Conservation (phyloP, 2,797 vertebrate genomes). For the Thaleichthys pacificus region DNA sequence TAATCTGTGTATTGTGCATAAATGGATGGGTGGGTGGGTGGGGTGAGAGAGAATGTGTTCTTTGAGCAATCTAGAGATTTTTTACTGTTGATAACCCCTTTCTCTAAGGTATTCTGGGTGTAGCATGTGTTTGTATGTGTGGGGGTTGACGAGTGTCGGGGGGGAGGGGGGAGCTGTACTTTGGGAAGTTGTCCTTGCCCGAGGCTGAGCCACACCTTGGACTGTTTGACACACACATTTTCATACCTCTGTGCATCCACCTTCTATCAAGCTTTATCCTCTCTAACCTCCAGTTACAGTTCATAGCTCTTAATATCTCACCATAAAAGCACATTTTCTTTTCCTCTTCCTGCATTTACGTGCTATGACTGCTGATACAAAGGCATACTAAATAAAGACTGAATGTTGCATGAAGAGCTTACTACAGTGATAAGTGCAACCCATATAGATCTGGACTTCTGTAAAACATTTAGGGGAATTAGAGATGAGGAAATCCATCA, state of each 20-base stretch:
- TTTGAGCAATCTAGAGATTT: not conserved
- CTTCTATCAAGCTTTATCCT: not conserved
- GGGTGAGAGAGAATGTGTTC: not conserved
- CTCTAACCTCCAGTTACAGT: constrained; percentile 3
- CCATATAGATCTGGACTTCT: not conserved
- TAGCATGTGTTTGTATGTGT: constrained; percentile 3
- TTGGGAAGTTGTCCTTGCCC: constrained; percentile 45
- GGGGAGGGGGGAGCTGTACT: constrained; percentile 32
- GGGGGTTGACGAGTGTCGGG: not conserved
- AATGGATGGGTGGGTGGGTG: not conserved
- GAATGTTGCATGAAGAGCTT: not conserved
- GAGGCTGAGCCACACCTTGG: constrained; percentile 32
- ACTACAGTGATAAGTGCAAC: not conserved
- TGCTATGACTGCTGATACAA: constrained; percentile 1
- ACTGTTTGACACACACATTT: constrained; percentile 6
- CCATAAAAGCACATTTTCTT: not conserved
- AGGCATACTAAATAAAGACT: not conserved
- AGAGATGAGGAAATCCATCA: no score
- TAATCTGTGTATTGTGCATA: not conserved
- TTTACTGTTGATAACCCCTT: not conserved
- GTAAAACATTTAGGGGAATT: no score
- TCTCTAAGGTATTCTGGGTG: constrained; percentile 3
- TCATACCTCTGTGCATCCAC: not conserved
- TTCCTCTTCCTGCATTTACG: not conserved
- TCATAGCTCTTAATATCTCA: constrained; percentile 2